phyloP scores from a whole-genome alignment of 2,797 vertebrate species.

The Sebastes melanostomus region DNA sequence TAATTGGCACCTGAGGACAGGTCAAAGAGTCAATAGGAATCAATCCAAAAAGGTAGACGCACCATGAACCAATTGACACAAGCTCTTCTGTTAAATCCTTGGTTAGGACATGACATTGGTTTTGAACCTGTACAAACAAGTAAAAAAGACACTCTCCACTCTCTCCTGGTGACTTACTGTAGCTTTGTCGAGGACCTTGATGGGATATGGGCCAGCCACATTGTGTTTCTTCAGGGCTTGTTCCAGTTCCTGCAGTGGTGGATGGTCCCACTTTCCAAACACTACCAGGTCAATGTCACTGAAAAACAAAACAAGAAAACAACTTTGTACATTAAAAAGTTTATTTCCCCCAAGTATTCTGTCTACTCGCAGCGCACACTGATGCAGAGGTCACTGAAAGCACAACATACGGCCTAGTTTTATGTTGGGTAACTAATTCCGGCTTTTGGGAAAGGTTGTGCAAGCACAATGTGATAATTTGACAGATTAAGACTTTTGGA shows the following conservation, averaged over 20 bases:
- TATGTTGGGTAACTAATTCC: neutral
- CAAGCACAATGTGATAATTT: neutral
- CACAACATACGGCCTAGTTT: neutral
- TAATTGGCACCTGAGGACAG: constrained; percentile 91
- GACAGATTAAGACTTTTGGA: neutral
- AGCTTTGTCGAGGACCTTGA: constrained; percentile 99
- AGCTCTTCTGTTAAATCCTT: neutral
- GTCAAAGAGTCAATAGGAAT: neutral
- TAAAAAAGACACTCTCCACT: neutral
- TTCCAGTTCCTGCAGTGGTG: constrained; percentile 93
- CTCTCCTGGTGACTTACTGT: constrained; percentile 84
- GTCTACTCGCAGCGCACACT: neutral
- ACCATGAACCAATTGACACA: neutral
- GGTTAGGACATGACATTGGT: neutral
- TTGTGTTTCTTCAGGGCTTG: constrained; percentile 93
- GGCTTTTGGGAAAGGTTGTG: neutral
- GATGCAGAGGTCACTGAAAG: neutral
- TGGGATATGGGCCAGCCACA: constrained; percentile 91
- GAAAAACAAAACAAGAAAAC: neutral
- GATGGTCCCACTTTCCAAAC: constrained; percentile 96
- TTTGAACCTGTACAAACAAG: neutral
- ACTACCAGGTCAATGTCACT: constrained; percentile 99
- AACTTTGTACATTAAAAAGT: neutral
- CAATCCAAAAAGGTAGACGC: neutral
- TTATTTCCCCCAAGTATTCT: neutral